Evolutionary conservation across 2,797 vertebrate genomes (phyloP), one percentile per base, ranked within the genome.

Genomic region (Petrocephalus sullivani): DNA sequence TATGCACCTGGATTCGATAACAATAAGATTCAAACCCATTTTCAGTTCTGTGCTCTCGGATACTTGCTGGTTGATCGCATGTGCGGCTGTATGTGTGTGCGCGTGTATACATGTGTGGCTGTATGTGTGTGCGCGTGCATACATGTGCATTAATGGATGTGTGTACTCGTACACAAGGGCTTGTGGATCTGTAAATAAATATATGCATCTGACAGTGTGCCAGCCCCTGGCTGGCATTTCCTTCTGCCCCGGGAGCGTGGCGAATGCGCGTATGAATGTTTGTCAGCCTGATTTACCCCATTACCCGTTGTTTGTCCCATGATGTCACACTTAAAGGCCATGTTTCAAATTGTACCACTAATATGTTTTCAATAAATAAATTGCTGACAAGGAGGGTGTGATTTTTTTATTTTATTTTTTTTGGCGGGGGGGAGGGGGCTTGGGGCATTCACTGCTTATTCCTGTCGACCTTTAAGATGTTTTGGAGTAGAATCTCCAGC

Each of bases 1-100:
- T 92, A 89, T 88, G 91, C 93, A 93, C 94, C 93, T 93, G 92
- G 91, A 90, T 87, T 90, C 87, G 14, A 89, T 88, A 91, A 93
- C 87, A 41, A 54, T 85, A 91, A 91, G 91, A 94, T 89, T 90
- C 90, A 89, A 88, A 83, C 57, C 19, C 21, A 57, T 54, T 21
- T 90, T 58, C 86, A 64, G 67, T 89, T 64, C 7, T 60, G 19
- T 54, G 2, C 71, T 61, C 9, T 56, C 9, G 8, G 53, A 8
- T 58, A 21, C 81, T 57, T 81, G 8, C 28, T 83, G 33, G 51
- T 84, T 51, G n/a, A 21, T 28, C 5, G n/a, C 12, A 71, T 53
- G 71, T 60, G 67, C 54, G 41, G 64, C 6, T 87, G 84, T 86
- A 7, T 86, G 23, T n/a, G 33, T 82, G 78, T 23, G 41, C 49